Evolutionary conservation across 2,113 vertebrate genomes (phyloP), one percentile per base, ranked within the genome.

Genomic region (Salminus brasiliensis): DNA sequence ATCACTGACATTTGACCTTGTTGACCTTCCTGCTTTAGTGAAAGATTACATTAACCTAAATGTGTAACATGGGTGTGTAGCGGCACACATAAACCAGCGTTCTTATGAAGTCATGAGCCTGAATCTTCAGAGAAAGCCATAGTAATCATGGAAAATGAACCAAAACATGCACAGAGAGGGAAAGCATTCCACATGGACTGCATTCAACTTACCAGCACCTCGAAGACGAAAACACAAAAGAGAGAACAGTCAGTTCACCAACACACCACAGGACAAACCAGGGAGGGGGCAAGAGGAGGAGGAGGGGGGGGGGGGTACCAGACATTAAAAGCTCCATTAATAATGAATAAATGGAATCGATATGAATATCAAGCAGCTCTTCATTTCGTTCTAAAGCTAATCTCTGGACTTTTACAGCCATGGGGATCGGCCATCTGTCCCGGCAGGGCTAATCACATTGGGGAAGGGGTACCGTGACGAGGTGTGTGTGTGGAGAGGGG

Each of bases 181-280:
- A 75, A 49, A 75, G 41, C 80, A 75, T 83, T 74, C 55, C 67
- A 21, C 49, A 69, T 74, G 57, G 67, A 45, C 30, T 70, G 83
- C 63, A 77, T 81, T 84, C 45, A 57, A 83, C 85, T 82, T 85
- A 82, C 85, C 79, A 78, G 47, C 36, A 69, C 71, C 73, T 66
- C 83, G 70, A 52, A 63, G 52, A 57, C 49, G 68, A 82, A 23
- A 27, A 71, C 52, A 73, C 41, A 80, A 72, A 55, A 80, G 63
- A 71, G 67, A 83, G 53, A 72, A 43, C 23, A 78, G 23, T 70
- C 65, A 74, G 39, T 81, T 69, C 13, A 62, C 29, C 43, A 63
- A 79, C 60, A 74, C 43, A 36, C 36, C 32, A 71, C 29, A 39
- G 65, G 29, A 13, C 59, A 9, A 74, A n/a, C n/a, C n/a, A n/a